Evolutionary conservation across 2,113 vertebrate species (phyloP), one percentile per base, ranked within the genome.

Genomic region (Perccottus glenii): DNA sequence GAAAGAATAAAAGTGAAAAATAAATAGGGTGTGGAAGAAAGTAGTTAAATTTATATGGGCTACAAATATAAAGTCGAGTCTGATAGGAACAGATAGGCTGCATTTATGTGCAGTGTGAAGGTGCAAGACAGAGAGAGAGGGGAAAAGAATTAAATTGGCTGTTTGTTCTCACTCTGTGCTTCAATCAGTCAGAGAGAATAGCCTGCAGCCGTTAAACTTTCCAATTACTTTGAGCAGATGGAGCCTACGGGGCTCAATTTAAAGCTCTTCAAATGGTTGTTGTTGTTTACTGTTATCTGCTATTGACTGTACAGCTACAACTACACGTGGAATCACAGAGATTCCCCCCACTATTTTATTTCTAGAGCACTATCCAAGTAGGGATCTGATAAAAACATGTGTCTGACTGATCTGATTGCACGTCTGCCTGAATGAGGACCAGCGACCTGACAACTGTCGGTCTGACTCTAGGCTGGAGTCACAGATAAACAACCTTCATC

Each of bases 221-320:
- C 81, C 88, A 88, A 90, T 90, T 90, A 90, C 81, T 74, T 66
- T 71, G 78, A 82, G 87, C 82, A 88, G 82, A 90, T 81, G 75
- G 75, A 80, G 70, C 73, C 80, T 74, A 74, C 7, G 11, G 78
- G 81, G 43, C 70, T 82, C 51, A 4, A 76, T 86, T 86, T 75
- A 81, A 64, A 60, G 33, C 56, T 62, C 73, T 64, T 82, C 42
- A 78, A 85, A 67, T 75, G 64, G 67, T 84, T 81, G 82, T 81
- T 87, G 78, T 88, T 89, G 77, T 85, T 86, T 90, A 86, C 84
- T 70, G 70, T 82, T 78, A 76, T 80, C 56, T 75, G 68, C 42
- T 75, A 62, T 78, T 81, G 76, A 86, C 68, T 76, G 61, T 78
- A 75, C 56, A 11, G 57, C 11, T 65, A 45, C 68, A 78, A 42